Evolutionary conservation across 2,888 invertebrate species (phyloP).

Genomic region (Drosophila histrio): DNA sequence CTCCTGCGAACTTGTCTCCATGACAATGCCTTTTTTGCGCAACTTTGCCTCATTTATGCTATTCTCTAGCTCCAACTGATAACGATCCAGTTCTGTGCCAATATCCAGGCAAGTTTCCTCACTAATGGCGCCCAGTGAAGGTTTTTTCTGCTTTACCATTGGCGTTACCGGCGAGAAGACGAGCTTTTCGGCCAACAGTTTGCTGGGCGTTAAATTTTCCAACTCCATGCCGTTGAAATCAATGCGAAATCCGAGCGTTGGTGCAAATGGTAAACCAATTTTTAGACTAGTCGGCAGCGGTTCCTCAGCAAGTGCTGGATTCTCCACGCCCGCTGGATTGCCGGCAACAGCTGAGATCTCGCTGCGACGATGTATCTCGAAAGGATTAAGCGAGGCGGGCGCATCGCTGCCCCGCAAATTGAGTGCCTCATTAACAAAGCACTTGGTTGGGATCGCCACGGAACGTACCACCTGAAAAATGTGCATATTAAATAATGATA

Average conservation of each 20-base stretch:
- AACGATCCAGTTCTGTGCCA: constrained; percentile 83
- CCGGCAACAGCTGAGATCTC: constrained; percentile 38
- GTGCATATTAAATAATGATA: too few relatives aligned
- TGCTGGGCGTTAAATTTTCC: constrained; percentile 77
- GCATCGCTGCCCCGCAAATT: constrained; percentile 81
- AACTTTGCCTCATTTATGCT: constrained; percentile 84
- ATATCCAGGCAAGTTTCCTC: constrained; percentile 83
- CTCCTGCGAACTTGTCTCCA: constrained; percentile 24
- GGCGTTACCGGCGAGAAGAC: constrained; percentile 79
- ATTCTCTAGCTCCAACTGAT: constrained; percentile 84
- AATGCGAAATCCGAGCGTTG: constrained; percentile 82
- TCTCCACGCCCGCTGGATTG: constrained; percentile 56
- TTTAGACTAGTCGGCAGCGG: constrained; percentile 67
- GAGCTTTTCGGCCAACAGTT: constrained; percentile 81
- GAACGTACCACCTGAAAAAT: constrained; percentile 67
- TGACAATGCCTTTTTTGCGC: constrained; percentile 60
- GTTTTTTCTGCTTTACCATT: constrained; percentile 49
- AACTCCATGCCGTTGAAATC: constrained; percentile 80
- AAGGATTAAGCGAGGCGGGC: constrained; percentile 81
- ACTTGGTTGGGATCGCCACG: constrained; percentile 45
- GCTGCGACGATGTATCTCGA: constrained; percentile 80
- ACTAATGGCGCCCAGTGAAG: constrained; percentile 78
- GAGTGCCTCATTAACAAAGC: constrained; percentile 82
- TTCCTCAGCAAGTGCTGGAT: constrained; percentile 58
- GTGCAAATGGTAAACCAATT: constrained; percentile 82